Evolutionary conservation across 2,797 vertebrate species (phyloP).

Genomic region (Cyclura pinguis): DNA sequence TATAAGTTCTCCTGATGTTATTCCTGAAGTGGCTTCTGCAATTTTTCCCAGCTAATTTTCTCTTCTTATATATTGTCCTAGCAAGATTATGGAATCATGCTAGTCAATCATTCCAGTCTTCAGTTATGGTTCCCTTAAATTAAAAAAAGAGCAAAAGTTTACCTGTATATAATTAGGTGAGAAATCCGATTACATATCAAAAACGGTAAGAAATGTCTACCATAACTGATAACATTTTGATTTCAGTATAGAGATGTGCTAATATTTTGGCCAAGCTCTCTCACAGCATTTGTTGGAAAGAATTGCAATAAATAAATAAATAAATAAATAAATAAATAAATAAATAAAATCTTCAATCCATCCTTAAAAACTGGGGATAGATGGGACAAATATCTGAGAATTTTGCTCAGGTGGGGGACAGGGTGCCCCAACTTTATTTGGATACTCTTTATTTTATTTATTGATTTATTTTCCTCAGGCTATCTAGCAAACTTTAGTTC

Average conservation of each 20-base stretch:
- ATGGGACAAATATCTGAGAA: background rate
- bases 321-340: too few species aligned
- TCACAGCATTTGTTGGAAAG: background rate
- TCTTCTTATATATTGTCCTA: background rate
- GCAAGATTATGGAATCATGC: background rate
- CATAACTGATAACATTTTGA: too few species aligned
- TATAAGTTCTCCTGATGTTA: too few species aligned
- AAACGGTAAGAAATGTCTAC: background rate
- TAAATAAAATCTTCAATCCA: background rate
- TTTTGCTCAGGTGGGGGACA: background rate
- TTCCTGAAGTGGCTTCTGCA: too few species aligned
- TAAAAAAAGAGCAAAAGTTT: background rate
- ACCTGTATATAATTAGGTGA: background rate
- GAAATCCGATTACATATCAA: background rate
- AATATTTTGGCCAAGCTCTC: too few species aligned
- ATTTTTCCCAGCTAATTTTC: too few species aligned
- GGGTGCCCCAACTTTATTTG: background rate
- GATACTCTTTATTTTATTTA: background rate
- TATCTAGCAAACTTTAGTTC: background rate
- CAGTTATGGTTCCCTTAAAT: background rate
- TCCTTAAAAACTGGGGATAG: background rate
- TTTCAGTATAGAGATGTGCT: too few species aligned
- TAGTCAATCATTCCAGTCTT: background rate
- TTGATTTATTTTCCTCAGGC: background rate
- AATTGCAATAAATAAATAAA: too few species aligned